Base-by-base conservation (phyloP, 2,888 invertebrate genomes). In the Syrista parreyssii region DNA sequence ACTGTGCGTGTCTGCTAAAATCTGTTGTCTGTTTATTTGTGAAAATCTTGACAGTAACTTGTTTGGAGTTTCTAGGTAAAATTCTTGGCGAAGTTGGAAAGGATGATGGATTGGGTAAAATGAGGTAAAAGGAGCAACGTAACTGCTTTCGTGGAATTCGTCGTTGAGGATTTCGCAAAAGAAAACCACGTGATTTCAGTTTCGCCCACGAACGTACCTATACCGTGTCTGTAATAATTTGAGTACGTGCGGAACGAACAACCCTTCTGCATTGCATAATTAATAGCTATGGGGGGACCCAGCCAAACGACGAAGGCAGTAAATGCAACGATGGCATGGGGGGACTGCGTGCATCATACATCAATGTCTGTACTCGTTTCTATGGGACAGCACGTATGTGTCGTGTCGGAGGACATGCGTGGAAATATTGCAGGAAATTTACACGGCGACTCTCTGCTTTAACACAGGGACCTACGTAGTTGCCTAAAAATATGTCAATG, bases 251-350 rank as follows among this genome's bases (percentile, higher is more conserved):
- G 75, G 68, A 78, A 78, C 75, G 77, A 80, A 72, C 80, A 74
- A 80, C 82, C 84, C 84, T 84, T 82, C 78, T 76, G 78, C 79
- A 81, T 78, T 88, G 83, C 84, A 87, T 88, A 87, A 87, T 88
- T 87, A 88, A 87, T 84, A 82, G 81, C 74, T 71, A 79, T 76
- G 81, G 79, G 82, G 81, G 79, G 79, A 33, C 40, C 68, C 36
- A 32, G 31, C 71, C 32, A 12, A 31, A 71, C 71, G 31, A 33
- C 77, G 35, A 34, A 12, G 71, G 34, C 34, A 75, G 68, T 68
- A 68, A 79, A 75, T 77, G 76, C 77, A 81, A 76, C 75, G 74
- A 73, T 73, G 76, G 76, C 76, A 74, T 55, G 30, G 40, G 81
- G 76, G 75, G 78, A 79, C 77, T 79, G 79, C 80, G 78, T 77